These are phyloP conservation scores for Xenopus laevis DNA, from an alignment of 2,113 vertebrate species.

Conservation along the genomic window DNA sequence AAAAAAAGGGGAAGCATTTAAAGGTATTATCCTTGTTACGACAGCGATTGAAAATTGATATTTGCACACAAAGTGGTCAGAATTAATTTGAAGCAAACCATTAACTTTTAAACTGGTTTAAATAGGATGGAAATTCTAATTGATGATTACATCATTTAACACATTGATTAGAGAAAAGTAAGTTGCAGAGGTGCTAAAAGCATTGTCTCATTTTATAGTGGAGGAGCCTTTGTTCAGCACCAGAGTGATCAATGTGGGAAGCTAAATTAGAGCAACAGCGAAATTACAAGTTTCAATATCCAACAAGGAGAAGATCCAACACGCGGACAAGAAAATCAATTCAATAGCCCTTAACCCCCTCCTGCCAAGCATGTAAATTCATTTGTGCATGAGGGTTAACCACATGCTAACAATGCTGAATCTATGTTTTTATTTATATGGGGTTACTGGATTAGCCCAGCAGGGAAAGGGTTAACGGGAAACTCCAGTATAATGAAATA, in stretches of 20 bases:
- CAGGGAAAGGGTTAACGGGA: too few relatives aligned
- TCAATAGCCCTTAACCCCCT: too few relatives aligned
- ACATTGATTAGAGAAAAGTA: constrained; percentile 82
- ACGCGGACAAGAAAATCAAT: constrained; percentile 42
- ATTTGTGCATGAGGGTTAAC: background rate
- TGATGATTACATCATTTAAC: constrained; percentile 89
- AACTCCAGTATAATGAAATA: too few relatives aligned
- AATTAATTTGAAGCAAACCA: constrained; percentile 86
- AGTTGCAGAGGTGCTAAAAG: constrained; percentile 74
- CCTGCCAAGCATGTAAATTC: background rate
- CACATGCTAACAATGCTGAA: too few relatives aligned
- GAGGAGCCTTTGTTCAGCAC: constrained; percentile 61
- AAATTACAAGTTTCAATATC: constrained; percentile 91
- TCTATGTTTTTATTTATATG: too few relatives aligned
- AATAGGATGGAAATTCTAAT: constrained; percentile 73
- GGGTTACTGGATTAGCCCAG: too few relatives aligned
- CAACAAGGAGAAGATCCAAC: constrained; percentile 79
- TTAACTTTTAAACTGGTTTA: constrained; percentile 84
- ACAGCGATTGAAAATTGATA: constrained; percentile 52
- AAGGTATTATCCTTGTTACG: too few relatives aligned
- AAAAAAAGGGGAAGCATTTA: too few relatives aligned
- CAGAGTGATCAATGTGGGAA: constrained; percentile 52
- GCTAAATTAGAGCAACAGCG: constrained; percentile 67
- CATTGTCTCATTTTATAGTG: constrained; percentile 68
- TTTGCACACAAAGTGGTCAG: constrained; percentile 83